Percentiles rank a stretch among this genome's conserved stretches.
Conservation (phyloP, 2,113 vertebrate genomes). For the Hemicordylus capensis region DNA sequence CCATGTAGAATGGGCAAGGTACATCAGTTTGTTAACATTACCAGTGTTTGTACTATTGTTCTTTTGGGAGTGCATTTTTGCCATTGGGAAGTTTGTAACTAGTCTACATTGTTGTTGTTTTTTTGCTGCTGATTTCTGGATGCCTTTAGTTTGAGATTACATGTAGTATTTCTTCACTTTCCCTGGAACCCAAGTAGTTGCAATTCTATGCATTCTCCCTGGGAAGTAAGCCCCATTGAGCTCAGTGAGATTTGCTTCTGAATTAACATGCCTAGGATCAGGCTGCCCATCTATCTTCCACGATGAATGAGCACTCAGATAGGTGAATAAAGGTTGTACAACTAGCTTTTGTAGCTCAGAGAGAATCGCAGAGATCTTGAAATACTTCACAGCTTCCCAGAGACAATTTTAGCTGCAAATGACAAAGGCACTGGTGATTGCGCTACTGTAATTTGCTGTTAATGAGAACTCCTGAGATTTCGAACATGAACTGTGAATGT, state of each 20-base stretch:
- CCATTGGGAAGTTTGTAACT: no score
- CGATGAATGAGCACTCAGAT: conserved; percentile 1
- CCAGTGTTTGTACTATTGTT: no score
- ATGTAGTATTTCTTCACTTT: no score
- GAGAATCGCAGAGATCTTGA: conserved; percentile 46
- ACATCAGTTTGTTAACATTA: no score
- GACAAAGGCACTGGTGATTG: conserved; percentile 60
- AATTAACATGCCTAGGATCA: not conserved
- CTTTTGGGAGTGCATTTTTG: no score
- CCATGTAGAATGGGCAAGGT: no score
- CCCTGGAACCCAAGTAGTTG: no score
- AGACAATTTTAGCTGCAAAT: conserved; percentile 54
- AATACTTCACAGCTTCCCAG: conserved; percentile 41
- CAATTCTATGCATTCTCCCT: not conserved
- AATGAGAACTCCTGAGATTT: conserved; percentile 66
- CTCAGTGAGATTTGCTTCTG: not conserved
- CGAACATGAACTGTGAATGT: conserved; percentile 43
- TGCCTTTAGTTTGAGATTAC: no score
- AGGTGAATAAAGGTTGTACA: not conserved
- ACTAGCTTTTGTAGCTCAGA: conserved; percentile 38
- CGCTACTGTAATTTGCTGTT: conserved; percentile 58
- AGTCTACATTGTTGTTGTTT: no score
- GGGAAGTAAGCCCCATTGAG: not conserved
- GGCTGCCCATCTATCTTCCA: not conserved
- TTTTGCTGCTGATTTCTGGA: no score